Evolutionary conservation across 2,113 vertebrate species (phyloP).

Genomic region (Platanista minor): DNA sequence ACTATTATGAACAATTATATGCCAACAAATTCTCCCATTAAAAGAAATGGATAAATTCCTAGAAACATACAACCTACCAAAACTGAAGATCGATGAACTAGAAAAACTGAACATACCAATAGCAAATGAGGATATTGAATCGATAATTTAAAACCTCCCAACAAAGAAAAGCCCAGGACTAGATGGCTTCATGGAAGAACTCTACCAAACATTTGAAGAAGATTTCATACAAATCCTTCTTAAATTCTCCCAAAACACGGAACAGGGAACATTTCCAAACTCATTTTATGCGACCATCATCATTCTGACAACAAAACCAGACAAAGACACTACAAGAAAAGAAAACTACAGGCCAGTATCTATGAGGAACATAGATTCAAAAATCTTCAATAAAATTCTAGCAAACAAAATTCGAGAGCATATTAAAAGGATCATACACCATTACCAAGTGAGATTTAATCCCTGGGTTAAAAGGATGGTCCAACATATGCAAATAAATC

Average conservation of each 20-base stretch:
- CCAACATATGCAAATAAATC: not conserved
- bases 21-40: not conserved
- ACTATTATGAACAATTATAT: not conserved
- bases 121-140: not conserved
- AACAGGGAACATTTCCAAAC: not conserved
- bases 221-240: not conserved
- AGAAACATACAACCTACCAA: not conserved
- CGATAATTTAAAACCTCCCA: not conserved
- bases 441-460: not conserved
- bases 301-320: not conserved
- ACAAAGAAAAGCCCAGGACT: not conserved
- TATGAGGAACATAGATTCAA: not conserved
- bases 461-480: not conserved
- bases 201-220: not conserved
- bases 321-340: not conserved
- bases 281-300: not conserved
- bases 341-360: not conserved
- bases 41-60: not conserved
- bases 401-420: not conserved
- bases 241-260: not conserved
- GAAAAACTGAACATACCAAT: not conserved
- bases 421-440: not conserved
- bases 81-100: not conserved
- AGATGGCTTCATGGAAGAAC: not conserved
- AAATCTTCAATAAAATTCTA: not conserved